These are phyloP conservation scores for Aphelinus atriplicis DNA, from an alignment of 1,140 invertebrate species.

Conservation along the genomic window DNA sequence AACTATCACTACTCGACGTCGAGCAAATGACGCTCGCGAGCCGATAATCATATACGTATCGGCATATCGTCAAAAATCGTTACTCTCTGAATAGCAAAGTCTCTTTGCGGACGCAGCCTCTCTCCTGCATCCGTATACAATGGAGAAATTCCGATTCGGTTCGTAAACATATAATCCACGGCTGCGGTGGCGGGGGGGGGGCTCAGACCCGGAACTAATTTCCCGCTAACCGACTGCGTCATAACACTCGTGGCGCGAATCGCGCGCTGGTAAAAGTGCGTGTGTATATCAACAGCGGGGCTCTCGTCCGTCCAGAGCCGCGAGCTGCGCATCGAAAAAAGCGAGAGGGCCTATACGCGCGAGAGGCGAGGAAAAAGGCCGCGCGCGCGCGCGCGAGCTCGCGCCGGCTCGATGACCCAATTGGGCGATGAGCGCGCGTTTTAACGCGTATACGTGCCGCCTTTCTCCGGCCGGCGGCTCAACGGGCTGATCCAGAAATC, in stretches of 20 bases:
- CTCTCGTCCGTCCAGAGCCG: too few species aligned
- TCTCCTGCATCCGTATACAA: not conserved
- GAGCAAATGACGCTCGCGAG: too few species aligned
- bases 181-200: not conserved
- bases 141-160: constrained; percentile 8
- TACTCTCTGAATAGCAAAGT: not conserved
- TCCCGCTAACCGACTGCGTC: not conserved
- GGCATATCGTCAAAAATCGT: not conserved
- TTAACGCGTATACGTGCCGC: constrained; percentile 39
- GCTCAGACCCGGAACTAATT: constrained; percentile 8
- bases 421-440: constrained; percentile 47
- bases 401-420: constrained; percentile 50
- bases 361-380: constrained; percentile 32
- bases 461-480: constrained; percentile 54
- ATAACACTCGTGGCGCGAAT: not conserved
- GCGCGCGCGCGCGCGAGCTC: constrained; percentile 22
- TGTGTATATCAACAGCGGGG: not conserved
- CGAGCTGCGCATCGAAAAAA: constrained; percentile 10
- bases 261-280: constrained; percentile 8
- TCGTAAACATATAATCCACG: not conserved
- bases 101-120: not conserved
- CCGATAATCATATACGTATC: too few species aligned
- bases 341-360: constrained; percentile 18
- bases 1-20: too few species aligned
- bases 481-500: constrained; percentile 39